These are phyloP conservation scores for Alexandromys oeconomus DNA, from an alignment of 2,797 vertebrate genomes.

Conservation along the genomic window DNA sequence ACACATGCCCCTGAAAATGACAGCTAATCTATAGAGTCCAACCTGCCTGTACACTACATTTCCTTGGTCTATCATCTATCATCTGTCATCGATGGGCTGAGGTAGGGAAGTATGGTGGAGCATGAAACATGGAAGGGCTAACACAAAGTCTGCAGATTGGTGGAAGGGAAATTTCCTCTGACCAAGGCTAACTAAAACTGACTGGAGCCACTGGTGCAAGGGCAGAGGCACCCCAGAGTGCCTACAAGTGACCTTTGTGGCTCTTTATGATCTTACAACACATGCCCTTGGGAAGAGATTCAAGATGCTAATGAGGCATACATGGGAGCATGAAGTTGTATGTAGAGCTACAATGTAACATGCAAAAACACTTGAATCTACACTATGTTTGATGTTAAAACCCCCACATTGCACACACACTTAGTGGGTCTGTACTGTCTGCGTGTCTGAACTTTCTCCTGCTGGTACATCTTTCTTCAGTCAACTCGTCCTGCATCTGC, in stretches of 20 bases:
- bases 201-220: background rate
- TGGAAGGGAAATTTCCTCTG: background rate
- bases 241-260: background rate
- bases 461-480: background rate
- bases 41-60: background rate
- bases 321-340: background rate
- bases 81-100: background rate
- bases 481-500: background rate
- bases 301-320: background rate
- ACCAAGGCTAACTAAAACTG: background rate
- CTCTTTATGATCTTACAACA: background rate
- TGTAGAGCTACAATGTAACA: background rate
- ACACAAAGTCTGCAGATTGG: background rate
- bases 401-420: too few relatives aligned
- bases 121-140: background rate
- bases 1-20: background rate
- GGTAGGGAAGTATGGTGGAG: background rate
- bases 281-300: background rate
- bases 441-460: too few relatives aligned
- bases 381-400: background rate
- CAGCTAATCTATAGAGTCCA: background rate
- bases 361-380: background rate
- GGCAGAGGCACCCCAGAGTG: too few relatives aligned
- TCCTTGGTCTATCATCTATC: background rate
- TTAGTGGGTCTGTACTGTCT: background rate